Base-by-base conservation (phyloP, 2,888 invertebrate genomes). In the Oligia fasciuncula region DNA sequence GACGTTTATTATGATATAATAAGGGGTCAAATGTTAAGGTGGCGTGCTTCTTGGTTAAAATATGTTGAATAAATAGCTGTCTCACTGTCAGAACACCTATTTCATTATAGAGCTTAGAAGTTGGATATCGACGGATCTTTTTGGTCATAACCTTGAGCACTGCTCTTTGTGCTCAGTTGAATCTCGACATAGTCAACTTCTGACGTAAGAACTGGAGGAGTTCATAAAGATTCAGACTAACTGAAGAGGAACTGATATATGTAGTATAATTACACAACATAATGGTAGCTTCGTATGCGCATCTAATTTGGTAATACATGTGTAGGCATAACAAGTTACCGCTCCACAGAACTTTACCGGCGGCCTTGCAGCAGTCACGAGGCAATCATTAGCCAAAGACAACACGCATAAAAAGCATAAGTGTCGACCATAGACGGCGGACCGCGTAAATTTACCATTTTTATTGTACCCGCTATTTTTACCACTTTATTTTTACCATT, bases 401-500 rank as follows among this genome's bases (percentile, higher is more conserved):
- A 96, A 96, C 96, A 96, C 94, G 92, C 96, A 95, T 96, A 96
- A 96, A 96, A 93, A 95, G 94, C 96, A 95, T 96, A 95, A 95
- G 96, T 95, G 96, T 96, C 96, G 94, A 91, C 90, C 91, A 89
- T 90, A 92, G 92, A 92, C 92, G 92, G 94, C 94, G 90, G 92
- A 92, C 93, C 94, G 93, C 96, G 96, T 97, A 97, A 96, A 96
- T 96, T 96, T 95, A 95, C 93, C 94, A 93, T 94, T 96, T 96
- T 97, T 97, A 97, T 96, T 94, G 94, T 94, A 91, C 91, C 88
- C 89, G 92, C 94, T 96, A 96, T 96, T 95, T 93, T 93, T 94
- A 93, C 92, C 92, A 90, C 86, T 92, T 95, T 93, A 94, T 94
- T 95, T 95, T 95, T 93, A 95, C 93, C 93, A 93, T 93, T 94